Evolutionary conservation across 1,140 invertebrate genomes (phyloP).

Genomic region (Brachionus plicatilis): DNA sequence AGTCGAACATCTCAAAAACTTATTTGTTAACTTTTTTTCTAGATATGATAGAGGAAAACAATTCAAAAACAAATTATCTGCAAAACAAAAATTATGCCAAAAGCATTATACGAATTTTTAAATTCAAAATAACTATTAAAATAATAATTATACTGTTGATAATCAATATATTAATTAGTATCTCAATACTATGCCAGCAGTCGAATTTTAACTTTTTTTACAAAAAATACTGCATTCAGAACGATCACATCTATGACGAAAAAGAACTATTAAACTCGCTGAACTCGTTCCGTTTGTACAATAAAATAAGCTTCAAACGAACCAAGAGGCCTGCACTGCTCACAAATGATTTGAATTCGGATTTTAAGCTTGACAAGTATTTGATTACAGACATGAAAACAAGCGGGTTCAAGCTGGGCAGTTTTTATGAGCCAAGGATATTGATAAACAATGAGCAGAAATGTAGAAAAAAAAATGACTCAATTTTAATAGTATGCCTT

Average conservation of each 20-base stretch:
- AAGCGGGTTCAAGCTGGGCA: neutral
- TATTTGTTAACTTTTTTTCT: neutral
- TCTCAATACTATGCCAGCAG: neutral
- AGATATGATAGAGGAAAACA: neutral
- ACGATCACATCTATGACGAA: neutral
- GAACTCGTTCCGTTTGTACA: neutral
- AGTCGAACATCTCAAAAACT: too few relatives aligned
- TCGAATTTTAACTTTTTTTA: neutral
- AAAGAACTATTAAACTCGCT: neutral
- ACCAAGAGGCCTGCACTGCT: neutral
- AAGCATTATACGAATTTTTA: neutral
- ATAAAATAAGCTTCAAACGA: neutral
- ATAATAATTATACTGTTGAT: neutral
- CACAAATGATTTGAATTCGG: neutral
- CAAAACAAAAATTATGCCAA: neutral
- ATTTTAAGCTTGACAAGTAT: neutral
- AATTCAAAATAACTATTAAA: slow-evolving; percentile 1
- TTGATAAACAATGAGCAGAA: neutral
- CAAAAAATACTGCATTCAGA: neutral
- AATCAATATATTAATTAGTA: neutral
- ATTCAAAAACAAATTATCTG: neutral
- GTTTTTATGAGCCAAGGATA: neutral
- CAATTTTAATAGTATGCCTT: slow-evolving; percentile 24
- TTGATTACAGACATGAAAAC: neutral
- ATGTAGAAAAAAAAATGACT: neutral